Evolutionary conservation across 2,113 vertebrate genomes (phyloP), one percentile per base, ranked within the genome.

Genomic region (Chaetodon auriga): DNA sequence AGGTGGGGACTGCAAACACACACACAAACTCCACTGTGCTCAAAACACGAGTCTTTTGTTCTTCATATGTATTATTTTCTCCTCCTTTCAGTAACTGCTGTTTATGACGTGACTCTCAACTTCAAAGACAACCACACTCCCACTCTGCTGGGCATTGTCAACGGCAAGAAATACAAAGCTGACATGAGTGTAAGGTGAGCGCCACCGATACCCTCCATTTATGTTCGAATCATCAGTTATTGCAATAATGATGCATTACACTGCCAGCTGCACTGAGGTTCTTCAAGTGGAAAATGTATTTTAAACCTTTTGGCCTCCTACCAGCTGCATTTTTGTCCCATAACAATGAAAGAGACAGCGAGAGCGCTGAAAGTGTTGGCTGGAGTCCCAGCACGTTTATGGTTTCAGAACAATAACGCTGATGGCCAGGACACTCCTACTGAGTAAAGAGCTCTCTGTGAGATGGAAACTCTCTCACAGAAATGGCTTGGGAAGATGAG

Each of bases 41-140:
- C 14, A 36, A 51, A 48, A n/a, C 15, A 0, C 30, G 1, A 38
- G 12, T 43, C 1, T 57, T 55, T 25, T 61, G 15, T 36, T 75
- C 35, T 23, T 61, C 43, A 15, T 23, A 2, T 8, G 0, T 41
- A 2, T 68, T 57, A 30, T 73, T 36, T 41, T 75, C 21, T 55
- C 0, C 60, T 30, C 30, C 6, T 73, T 51, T 30, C 73, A 99
- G 98, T 98, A 48, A 91, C 95, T 62, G 98, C 98, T 41, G 97
- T 99, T 45, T 99, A 99, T 7, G 98, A 99, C 15, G 98, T 99
- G 86, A 99, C 98, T 18, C 95, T 99, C 64, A 99, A 99, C 93
- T 99, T 99, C 95, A 96, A 97, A 94, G 96, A 96, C 89, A 98
- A 97, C 87, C 97, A 99, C 89, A 99, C 96, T 82, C 98, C 98